Conservation (phyloP, 2,113 vertebrate genomes). For the Synchiropus splendidus region DNA sequence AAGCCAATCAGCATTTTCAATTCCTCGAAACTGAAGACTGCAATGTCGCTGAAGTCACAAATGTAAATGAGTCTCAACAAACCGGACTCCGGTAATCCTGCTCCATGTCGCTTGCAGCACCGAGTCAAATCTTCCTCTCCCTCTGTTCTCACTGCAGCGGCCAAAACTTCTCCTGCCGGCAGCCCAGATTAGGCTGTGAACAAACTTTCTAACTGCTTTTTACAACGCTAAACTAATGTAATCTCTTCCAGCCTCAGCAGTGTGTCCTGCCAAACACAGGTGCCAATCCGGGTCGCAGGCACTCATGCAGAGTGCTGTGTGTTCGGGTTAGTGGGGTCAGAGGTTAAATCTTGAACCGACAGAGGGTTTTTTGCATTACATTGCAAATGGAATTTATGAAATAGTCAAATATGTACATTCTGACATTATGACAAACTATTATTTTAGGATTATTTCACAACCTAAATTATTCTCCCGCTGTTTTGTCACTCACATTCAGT, state of each 20-base stretch:
- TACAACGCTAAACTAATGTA: constrained; percentile 24
- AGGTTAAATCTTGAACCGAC: no score
- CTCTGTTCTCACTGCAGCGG: constrained; percentile 30
- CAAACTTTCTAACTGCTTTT: constrained; percentile 27
- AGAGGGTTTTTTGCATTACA: no score
- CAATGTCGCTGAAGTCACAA: constrained; percentile 13
- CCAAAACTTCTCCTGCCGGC: constrained; percentile 34
- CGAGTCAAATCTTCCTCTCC: constrained; percentile 18
- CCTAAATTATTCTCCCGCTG: no score
- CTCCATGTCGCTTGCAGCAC: constrained; percentile 34
- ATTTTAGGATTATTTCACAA: no score
- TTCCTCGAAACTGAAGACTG: constrained; percentile 9
- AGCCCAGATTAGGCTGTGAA: constrained; percentile 40
- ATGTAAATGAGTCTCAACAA: constrained; percentile 25
- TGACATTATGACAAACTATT: no score
- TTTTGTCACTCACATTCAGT: constrained; percentile 1
- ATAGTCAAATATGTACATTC: no score
- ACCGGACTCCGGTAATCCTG: constrained; percentile 31
- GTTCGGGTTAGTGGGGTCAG: no score
- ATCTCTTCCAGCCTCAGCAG: constrained; percentile 14
- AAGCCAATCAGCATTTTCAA: constrained; percentile 2
- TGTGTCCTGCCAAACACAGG: no score
- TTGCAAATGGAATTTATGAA: no score
- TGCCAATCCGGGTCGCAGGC: not conserved
- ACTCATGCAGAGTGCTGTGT: not conserved